A percentile compares a stretch with the other conserved stretches of the same genome.
phyloP scores from a whole-genome alignment of 2,797 vertebrate species.

The Graptemys geographica region DNA sequence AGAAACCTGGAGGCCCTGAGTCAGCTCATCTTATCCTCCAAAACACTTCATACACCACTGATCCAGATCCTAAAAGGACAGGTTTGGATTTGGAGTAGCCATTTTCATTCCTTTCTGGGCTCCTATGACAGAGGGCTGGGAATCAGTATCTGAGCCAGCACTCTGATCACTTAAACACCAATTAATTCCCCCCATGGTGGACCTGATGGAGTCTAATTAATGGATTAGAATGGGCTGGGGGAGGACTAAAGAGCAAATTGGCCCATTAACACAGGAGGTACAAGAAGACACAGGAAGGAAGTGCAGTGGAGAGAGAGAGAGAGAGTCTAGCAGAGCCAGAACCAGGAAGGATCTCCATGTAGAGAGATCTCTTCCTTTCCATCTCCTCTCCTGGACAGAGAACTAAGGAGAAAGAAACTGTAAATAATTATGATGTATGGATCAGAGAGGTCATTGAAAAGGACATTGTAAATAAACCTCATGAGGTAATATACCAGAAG shows the following conservation, averaged over 20 bases:
- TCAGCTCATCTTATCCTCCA: neutral
- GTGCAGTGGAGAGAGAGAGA: neutral
- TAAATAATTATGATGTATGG: neutral
- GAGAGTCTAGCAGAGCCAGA: neutral
- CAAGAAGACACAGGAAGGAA: neutral
- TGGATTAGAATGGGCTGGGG: neutral
- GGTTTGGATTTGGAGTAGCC: neutral
- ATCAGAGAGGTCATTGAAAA: neutral
- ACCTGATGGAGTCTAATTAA: neutral
- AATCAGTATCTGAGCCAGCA: neutral
- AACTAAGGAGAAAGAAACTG: neutral
- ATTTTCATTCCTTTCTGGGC: neutral
- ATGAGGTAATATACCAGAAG: neutral
- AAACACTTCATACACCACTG: slow-evolving; percentile 5
- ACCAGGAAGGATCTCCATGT: neutral
- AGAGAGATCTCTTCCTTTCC: neutral
- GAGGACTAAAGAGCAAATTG: neutral
- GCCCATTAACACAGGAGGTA: neutral
- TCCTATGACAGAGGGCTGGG: neutral
- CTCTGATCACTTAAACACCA: neutral
- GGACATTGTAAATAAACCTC: neutral
- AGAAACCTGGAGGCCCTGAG: neutral
- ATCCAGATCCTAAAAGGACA: slow-evolving; percentile 1
- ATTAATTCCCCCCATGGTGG: neutral
- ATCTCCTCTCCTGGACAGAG: neutral